Evolutionary conservation across 2,113 vertebrate species (phyloP), one percentile per base, ranked within the genome.

Genomic region (Monopterus albus): DNA sequence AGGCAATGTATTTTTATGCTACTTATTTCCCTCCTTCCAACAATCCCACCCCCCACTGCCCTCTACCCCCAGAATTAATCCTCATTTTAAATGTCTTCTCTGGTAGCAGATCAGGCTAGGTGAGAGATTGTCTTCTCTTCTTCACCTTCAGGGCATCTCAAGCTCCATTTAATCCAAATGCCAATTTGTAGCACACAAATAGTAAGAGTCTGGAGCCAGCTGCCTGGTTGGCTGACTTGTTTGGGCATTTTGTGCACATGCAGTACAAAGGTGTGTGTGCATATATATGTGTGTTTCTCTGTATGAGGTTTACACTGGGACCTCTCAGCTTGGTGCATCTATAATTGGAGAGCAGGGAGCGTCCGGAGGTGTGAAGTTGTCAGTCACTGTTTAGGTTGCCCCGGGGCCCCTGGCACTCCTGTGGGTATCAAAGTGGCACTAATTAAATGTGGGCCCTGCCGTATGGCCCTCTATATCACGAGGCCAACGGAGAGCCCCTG

Each of bases 381-480:
- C 97, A 97, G 96, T 96, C 96, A 95, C 94, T 96, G 95, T 98
- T 98, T 96, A 96, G 95, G 95, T 96, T 98, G 96, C 96, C 97
- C 96, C 83, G 93, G 95, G 98, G 95, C 96, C 95, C 94, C 94
- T 95, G 95, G 95, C 95, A 87, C 90, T 98, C 97, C 97, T 97
- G 94, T 96, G 96, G 96, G 97, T 97, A 99, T 98, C 97, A 98
- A 98, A 98, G 97, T 96, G 95, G 82, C 93, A 95, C 96, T 98
- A 98, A 98, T 99, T 98, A 98, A 98, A 99, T 96, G 96, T 95
- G 94, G 96, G 95, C 94, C 96, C 95, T 93, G 91, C 94, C 94
- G 94, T 95, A 93, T 90, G 87, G 93, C 94, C 93, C 95, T 96
- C 95, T 95, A 95, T 95, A 95, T 96, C 95, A 94, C 94, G 95